phyloP scores from a whole-genome alignment of 2,113 vertebrate genomes.

The rat (Rattus norvegicus) region GRCr8 NC_086023.1:62492001-62492500 shows the following conservation, averaged over 20 bases:
- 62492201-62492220: slow-evolving; percentile 94
- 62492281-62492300: slow-evolving; percentile 79
- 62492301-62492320: slow-evolving; percentile 83
- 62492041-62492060: slow-evolving; percentile 69
- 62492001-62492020: slow-evolving; percentile 13
- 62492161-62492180: slow-evolving; percentile 89
- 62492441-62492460: slow-evolving; percentile 89
- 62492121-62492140: slow-evolving; percentile 83
- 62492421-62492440: slow-evolving; percentile 6
- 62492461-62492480: slow-evolving; percentile 84
- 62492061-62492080: slow-evolving; percentile 72
- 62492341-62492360: slow-evolving; percentile 89
- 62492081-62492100: slow-evolving; percentile 86
- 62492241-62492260: slow-evolving; percentile 92
- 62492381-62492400: slow-evolving; percentile 78
- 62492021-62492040: slow-evolving; percentile 51
- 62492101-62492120: slow-evolving; percentile 93
- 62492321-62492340: slow-evolving; percentile 69
- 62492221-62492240: slow-evolving; percentile 95
- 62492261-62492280: slow-evolving; percentile 88
- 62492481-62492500: slow-evolving; percentile 17
- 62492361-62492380: slow-evolving; percentile 93
- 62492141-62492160: slow-evolving; percentile 72
- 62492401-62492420: slow-evolving; percentile 57
- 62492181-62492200: slow-evolving; percentile 96